Base-by-base conservation (phyloP, 2,113 vertebrate genomes). In the Aptenodytes patagonicus region DNA sequence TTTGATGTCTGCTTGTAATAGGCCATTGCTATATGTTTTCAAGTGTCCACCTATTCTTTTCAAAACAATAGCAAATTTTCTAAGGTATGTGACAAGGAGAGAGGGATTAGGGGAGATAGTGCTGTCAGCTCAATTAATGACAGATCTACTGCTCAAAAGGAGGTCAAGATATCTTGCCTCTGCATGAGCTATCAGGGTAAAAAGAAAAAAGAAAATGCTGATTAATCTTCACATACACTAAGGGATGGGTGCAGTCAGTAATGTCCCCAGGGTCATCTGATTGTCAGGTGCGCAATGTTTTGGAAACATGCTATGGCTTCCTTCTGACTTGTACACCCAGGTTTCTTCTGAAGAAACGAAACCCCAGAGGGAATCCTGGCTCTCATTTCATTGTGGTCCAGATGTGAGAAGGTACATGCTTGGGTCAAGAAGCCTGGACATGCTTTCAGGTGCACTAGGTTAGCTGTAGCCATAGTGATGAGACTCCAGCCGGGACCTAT, bases 401-500 rank as follows among this genome's bases (percentile, higher is more conserved):
- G 3, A 51, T 24, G 16, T 40, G 13, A 91, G 44, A 79, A 68
- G 32, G 13, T 31, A 31, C 3, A 19, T 32, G 5, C 9, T 44
- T 40, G 18, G 4, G 8, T 55, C 5, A 14, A 57, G 69, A 89
- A 78, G 31, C 13, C 42, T 78, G 10, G 24, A 4, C 10, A 13
- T 22, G 8, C 1, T 13, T 84, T 95, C 36, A 78, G 13, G 54
- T 46, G 21, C 16, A 34, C 11, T 36, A 68, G 4, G 3, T 71
- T 47, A 57, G 22, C 34, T 17, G 21, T 4, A 68, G 13, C 16
- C 15, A 32, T 10, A 83, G 26, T 0, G 6, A 84, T 46, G 26
- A 70, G 9, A 65, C 4, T 89, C 21, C n/a, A 51, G 1, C 5
- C 44, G 13, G 4, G 7, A 68, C 8, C 6, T 40, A 0, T 13